A percentile compares a stretch with the other conserved stretches of the same genome.
These are phyloP conservation scores for Tineola bisselliella DNA, from an alignment of 2,888 invertebrate species.

Conservation along the genomic window DNA sequence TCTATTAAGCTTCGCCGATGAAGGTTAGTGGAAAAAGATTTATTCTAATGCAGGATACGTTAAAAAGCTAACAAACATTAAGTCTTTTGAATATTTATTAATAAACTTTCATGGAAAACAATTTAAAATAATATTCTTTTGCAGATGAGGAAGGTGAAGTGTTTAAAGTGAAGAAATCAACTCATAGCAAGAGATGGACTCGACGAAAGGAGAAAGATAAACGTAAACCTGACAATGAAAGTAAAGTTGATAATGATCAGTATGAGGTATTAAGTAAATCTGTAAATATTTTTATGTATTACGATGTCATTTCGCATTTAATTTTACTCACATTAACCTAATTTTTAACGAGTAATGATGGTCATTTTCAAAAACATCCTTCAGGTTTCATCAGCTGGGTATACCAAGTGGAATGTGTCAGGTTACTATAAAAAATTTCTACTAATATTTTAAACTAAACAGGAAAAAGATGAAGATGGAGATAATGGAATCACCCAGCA, in stretches of 20 bases:
- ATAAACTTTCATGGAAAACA: neutral
- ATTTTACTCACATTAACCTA: neutral
- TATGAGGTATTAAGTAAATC: slow-evolving; percentile 34
- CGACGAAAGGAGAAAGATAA: slow-evolving; percentile 83
- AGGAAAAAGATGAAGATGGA: slow-evolving; percentile 17
- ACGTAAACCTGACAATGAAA: slow-evolving; percentile 26
- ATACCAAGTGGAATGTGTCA: no score
- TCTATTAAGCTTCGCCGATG: slow-evolving; percentile 84
- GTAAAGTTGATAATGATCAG: slow-evolving; percentile 47
- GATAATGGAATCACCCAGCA: slow-evolving; percentile 18
- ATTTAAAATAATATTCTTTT: slow-evolving; percentile 23
- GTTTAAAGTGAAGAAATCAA: slow-evolving; percentile 95
- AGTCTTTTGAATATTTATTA: no score
- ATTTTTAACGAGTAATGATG: no score
- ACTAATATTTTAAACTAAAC: neutral
- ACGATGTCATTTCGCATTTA: no score
- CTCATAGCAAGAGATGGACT: slow-evolving; percentile 89
- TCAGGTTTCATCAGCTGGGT: no score
- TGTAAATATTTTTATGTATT: no score
- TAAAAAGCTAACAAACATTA: no score
- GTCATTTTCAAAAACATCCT: no score
- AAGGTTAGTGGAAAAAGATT: slow-evolving; percentile 40
- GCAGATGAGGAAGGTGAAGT: slow-evolving; percentile 82
- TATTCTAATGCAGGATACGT: no score
- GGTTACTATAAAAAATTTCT: no score